Evolutionary conservation across 2,888 invertebrate species (phyloP).

Genomic region (Syrphus vitripennis): DNA sequence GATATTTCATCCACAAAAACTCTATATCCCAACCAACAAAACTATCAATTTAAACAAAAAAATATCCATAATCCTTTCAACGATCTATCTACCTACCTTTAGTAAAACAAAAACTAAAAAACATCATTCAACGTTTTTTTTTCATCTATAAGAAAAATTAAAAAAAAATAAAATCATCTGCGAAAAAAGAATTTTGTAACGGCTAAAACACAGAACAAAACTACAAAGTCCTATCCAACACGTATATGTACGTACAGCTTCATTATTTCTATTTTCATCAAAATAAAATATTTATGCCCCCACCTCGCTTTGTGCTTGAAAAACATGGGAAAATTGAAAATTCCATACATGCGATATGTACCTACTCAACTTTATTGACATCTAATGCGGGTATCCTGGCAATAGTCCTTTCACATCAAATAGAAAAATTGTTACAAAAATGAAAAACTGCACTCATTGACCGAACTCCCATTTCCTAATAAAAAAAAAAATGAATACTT

Average conservation of each 20-base stretch:
- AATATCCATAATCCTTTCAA: no score
- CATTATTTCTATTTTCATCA: not conserved
- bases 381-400: slow-evolving; percentile 60
- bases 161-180: not conserved
- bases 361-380: slow-evolving; percentile 33
- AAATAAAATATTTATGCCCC: slow-evolving; percentile 34
- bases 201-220: not conserved
- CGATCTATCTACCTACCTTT: no score
- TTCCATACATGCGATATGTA: slow-evolving; percentile 26
- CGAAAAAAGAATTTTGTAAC: not conserved
- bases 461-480: slow-evolving; percentile 3
- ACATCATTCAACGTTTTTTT: not conserved
- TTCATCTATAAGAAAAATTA: no score
- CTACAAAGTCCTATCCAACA: not conserved
- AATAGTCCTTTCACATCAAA: not conserved
- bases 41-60: not conserved
- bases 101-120: not conserved
- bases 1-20: no score
- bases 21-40: no score
- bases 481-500: not conserved
- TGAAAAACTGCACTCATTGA: slow-evolving; percentile 22
- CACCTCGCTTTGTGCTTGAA: not conserved
- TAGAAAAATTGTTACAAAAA: slow-evolving; percentile 46
- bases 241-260: not conserved
- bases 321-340: slow-evolving; percentile 40